Percentiles rank a stretch among this genome's conserved stretches.
phyloP scores from a whole-genome alignment of 2,797 vertebrate species.

The Sebastes melanostomus region DNA sequence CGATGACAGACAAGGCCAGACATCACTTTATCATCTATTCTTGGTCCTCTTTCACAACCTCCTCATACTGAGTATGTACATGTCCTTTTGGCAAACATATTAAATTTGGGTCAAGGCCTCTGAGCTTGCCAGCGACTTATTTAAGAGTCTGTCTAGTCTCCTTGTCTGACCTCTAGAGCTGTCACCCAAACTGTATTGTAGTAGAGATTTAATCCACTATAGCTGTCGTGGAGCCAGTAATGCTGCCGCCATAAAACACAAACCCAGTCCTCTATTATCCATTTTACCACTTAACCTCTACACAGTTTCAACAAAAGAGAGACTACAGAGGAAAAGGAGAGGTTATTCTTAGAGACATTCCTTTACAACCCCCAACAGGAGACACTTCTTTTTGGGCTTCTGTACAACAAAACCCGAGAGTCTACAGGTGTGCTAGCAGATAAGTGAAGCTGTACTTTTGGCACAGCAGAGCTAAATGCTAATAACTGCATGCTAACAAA shows the following conservation, averaged over 20 bases:
- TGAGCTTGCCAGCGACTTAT: constrained; percentile 40
- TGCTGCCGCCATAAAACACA: constrained; percentile 47
- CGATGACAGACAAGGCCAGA: constrained; percentile 47
- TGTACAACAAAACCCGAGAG: not conserved
- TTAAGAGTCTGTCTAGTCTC: constrained; percentile 46
- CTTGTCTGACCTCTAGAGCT: constrained; percentile 62
- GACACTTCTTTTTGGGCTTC: not conserved
- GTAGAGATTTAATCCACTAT: constrained; percentile 59
- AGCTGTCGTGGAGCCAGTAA: constrained; percentile 38
- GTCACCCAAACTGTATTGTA: constrained; percentile 53
- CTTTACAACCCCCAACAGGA: not conserved
- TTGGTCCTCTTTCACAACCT: constrained; percentile 31
- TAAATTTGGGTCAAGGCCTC: constrained; percentile 57
- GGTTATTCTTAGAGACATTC: constrained; percentile 1
- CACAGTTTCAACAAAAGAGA: constrained; percentile 21
- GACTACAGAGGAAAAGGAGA: not conserved
- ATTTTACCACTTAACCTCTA: constrained; percentile 46
- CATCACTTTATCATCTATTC: constrained; percentile 57
- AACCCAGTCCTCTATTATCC: constrained; percentile 39
- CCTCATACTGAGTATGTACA: constrained; percentile 38
- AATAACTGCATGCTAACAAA: not conserved
- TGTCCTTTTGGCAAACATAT: constrained; percentile 56
- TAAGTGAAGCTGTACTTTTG: not conserved
- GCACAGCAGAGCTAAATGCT: not conserved
- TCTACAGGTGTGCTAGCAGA: not conserved